A percentile compares a stretch with the other conserved stretches of the same genome.
phyloP scores from a whole-genome alignment of 1,140 invertebrate species.

The Ctenoplectra terminalis region DNA sequence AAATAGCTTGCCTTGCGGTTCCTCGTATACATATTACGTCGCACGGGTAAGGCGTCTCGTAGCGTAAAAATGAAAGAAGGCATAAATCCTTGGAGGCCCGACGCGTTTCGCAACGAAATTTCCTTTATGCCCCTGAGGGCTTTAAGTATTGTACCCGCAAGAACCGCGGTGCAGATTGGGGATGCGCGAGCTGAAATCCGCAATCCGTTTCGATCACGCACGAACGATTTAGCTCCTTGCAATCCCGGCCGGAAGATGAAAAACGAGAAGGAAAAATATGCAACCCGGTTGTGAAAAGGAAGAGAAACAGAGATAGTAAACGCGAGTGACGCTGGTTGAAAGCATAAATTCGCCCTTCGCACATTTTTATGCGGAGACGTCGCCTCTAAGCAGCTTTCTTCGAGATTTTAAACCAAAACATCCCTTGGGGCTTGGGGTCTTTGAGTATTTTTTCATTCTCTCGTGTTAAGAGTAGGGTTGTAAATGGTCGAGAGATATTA shows the following conservation, averaged over 20 bases:
- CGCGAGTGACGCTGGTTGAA: conserved; percentile 63
- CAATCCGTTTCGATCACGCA: conserved; percentile 78
- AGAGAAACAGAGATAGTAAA: neutral
- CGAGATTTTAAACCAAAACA: conserved; percentile 76
- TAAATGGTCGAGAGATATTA: neutral
- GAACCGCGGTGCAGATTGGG: conserved; percentile 54
- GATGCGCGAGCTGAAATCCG: conserved; percentile 75
- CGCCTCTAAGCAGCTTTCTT: conserved; percentile 80
- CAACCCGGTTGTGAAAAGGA: neutral
- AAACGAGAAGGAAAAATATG: conserved; percentile 53
- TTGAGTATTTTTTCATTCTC: conserved; percentile 50
- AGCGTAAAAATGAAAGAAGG: conserved; percentile 63
- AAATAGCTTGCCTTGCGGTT: neutral
- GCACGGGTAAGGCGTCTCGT: neutral
- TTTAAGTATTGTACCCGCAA: conserved; percentile 71
- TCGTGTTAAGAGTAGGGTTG: conserved; percentile 1
- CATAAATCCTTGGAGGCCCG: conserved; percentile 69
- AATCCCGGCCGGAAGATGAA: conserved; percentile 72
- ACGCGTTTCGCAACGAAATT: conserved; percentile 61
- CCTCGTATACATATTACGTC: neutral
- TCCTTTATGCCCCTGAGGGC: conserved; percentile 63
- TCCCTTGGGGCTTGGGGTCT: conserved; percentile 67
- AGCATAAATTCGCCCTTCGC: conserved; percentile 66
- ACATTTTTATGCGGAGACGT: conserved; percentile 72
- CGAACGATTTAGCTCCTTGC: conserved; percentile 74